Evolutionary conservation across 2,888 invertebrate genomes (phyloP).

Genomic region (Ischnura elegans): DNA sequence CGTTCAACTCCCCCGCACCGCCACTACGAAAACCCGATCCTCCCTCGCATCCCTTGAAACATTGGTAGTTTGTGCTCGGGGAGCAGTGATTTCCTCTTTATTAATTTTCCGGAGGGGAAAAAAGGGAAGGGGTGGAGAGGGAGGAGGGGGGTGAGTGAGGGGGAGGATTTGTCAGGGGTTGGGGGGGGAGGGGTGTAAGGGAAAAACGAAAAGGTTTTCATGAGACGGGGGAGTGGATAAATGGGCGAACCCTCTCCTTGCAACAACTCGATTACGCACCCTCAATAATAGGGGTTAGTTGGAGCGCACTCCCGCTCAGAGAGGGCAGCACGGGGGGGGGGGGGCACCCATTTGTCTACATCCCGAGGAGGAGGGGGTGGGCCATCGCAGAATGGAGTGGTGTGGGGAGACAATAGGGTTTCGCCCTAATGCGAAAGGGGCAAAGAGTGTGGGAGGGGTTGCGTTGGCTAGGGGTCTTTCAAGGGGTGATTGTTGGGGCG

Average conservation of each 20-base stretch:
- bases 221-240: background rate
- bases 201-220: background rate
- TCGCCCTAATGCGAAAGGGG: background rate
- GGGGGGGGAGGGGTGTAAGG: background rate
- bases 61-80: conserved; percentile 48
- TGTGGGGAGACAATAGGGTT: background rate
- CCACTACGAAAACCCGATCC: background rate
- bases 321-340: conserved; percentile 27
- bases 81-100: conserved; percentile 66
- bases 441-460: background rate
- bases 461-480: background rate
- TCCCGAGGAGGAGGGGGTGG: conserved; percentile 11
- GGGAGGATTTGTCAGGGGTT: background rate
- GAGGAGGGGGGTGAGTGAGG: background rate
- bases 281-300: conserved; percentile 65
- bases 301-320: conserved; percentile 53
- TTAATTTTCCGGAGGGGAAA: conserved; percentile 57
- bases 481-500: too few relatives aligned
- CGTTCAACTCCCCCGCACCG: background rate
- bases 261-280: conserved; percentile 59
- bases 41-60: background rate
- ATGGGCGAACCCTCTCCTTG: background rate
- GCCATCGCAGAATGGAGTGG: background rate
- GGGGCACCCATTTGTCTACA: conserved; percentile 65
- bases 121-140: background rate